Conservation (phyloP, 1,140 invertebrate species). For the Limonius californicus region DNA sequence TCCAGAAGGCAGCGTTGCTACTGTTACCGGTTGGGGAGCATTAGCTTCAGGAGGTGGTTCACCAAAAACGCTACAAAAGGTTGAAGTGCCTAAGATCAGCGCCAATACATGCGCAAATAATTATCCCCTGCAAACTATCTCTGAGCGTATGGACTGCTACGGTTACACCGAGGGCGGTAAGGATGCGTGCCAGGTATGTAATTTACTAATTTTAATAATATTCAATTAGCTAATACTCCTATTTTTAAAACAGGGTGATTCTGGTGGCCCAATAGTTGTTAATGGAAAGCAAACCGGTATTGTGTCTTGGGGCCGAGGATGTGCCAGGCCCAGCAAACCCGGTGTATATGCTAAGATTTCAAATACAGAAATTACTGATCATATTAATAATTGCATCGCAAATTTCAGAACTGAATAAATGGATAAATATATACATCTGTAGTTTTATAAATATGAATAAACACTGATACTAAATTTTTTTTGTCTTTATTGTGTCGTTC, state of each 20-base stretch:
- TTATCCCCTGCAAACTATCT: background rate
- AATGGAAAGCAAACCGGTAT: constrained; percentile 43
- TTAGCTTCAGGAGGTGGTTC: background rate
- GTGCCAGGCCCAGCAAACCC: constrained; percentile 48
- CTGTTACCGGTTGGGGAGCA: background rate
- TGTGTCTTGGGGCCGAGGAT: constrained; percentile 50
- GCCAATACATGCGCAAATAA: background rate
- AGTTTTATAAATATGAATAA: no score
- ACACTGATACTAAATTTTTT: no score
- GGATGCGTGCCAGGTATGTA: background rate
- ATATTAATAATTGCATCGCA: no score
- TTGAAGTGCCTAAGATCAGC: background rate
- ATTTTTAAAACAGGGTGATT: constrained; percentile 29
- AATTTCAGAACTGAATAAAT: no score
- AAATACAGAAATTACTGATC: no score
- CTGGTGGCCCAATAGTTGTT: constrained; percentile 37
- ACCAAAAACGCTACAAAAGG: background rate
- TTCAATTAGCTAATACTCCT: background rate
- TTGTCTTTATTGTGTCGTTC: no score
- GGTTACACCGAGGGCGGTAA: background rate
- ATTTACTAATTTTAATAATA: background rate
- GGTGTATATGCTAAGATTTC: constrained; percentile 50
- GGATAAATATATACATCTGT: no score
- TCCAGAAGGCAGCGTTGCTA: background rate
- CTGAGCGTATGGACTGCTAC: background rate